phyloP scores from a whole-genome alignment of 2,113 vertebrate genomes.

The Helogale parvula region DNA sequence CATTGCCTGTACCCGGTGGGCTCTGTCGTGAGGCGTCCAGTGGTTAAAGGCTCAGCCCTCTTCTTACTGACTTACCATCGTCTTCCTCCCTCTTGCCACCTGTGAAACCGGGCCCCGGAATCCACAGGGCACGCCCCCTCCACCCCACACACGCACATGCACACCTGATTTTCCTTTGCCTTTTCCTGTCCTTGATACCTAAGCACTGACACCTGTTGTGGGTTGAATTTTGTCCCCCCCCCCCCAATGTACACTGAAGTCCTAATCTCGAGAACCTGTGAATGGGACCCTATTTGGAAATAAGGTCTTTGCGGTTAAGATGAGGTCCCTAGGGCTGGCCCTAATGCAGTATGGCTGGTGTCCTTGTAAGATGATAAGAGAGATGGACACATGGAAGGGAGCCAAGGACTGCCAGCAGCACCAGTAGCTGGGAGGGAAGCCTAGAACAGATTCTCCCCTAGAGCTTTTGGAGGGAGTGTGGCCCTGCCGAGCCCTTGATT shows the following conservation, averaged over 20 bases:
- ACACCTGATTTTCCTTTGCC: not conserved
- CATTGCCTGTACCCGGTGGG: not conserved
- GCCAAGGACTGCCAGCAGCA: not conserved
- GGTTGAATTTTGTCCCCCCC: not conserved
- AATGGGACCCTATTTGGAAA: not conserved
- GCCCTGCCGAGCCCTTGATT: not conserved
- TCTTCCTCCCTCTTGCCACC: not conserved
- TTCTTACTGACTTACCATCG: not conserved
- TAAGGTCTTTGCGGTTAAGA: not conserved
- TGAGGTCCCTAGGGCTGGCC: not conserved
- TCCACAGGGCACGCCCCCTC: too few relatives aligned
- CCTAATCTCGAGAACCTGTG: not conserved
- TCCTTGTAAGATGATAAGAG: not conserved
- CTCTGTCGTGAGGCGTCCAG: not conserved
- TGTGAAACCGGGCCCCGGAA: too few relatives aligned
- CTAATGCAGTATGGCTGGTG: not conserved
- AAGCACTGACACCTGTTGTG: not conserved
- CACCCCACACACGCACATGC: not conserved
- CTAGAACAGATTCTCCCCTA: not conserved
- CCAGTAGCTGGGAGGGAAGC: not conserved
- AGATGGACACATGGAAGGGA: not conserved
- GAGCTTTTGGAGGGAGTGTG: not conserved
- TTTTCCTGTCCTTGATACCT: not conserved
- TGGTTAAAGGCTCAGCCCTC: not conserved
- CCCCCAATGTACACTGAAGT: not conserved